Evolutionary conservation across 2,113 vertebrate genomes (phyloP), one percentile per base, ranked within the genome.

Genomic region (Sylvia atricapilla): DNA sequence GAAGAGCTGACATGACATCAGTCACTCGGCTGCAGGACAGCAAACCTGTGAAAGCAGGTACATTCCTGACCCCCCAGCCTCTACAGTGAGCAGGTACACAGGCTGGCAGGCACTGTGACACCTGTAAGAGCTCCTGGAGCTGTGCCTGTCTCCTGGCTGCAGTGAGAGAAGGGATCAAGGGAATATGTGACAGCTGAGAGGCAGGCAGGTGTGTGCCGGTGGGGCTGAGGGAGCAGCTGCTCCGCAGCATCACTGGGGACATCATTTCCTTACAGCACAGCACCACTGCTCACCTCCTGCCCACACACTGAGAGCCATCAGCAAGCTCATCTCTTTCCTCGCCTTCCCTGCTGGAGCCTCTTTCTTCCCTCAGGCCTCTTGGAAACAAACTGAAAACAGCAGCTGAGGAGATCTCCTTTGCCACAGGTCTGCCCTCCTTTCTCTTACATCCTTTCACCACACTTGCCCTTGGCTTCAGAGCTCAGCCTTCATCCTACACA

Each of bases 221-320:
- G 4, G 49, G n/a, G 66, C 41, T 79, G 70, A 91, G 49, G 70
- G 67, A 95, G 68, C 85, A 94, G 93, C 82, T 95, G 92, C 94
- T 88, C 15, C 43, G 62, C 47, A 47, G 0, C 18, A 14, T 74
- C 93, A n/a, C 94, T 49, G 78, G 87, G 78, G 90, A 67, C 84
- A 70, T 73, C 15, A 50, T 83, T 95, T 90, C 50, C 67, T 94
- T 46, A 84, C 67, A 92, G 60, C 10, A 69, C 46, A 94, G 78
- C 50, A 77, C 28, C 79, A 69, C 50, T 70, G 72, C 62, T 90
- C 69, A 43, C 63, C 78, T 84, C 87, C 84, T 85, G 68, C 53
- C 49, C 5, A 3, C 72, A 56, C 35, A 59, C 39, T 1, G 2
- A 56, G 64, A 93, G n/a, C 27, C 75, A 53, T 24, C 63, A 85